These are phyloP conservation scores for Grapholita molesta DNA, from an alignment of 1,140 invertebrate species.

Conservation along the genomic window DNA sequence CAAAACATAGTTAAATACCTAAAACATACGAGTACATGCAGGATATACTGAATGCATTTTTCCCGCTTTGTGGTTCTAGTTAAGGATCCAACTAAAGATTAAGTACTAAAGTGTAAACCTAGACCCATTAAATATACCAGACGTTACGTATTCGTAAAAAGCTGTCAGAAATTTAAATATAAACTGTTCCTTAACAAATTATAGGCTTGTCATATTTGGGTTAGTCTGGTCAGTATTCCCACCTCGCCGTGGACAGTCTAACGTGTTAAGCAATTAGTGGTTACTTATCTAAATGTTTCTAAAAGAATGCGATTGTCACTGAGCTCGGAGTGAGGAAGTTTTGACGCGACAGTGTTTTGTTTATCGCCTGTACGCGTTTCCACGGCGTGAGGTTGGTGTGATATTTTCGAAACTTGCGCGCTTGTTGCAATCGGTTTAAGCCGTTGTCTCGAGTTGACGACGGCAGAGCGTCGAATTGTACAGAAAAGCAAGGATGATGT, in stretches of 20 bases:
- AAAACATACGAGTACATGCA: too few relatives aligned
- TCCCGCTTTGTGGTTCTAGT: too few relatives aligned
- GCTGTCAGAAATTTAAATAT: too few relatives aligned
- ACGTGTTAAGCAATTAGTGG: conserved; percentile 51
- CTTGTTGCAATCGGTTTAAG: background rate
- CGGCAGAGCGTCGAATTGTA: too few relatives aligned
- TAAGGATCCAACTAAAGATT: too few relatives aligned
- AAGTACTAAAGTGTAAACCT: too few relatives aligned
- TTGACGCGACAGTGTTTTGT: conserved; percentile 9
- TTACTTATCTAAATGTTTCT: conserved; percentile 18
- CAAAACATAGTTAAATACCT: too few relatives aligned
- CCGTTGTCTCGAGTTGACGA: too few relatives aligned
- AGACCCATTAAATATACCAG: too few relatives aligned
- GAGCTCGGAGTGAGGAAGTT: conserved; percentile 1
- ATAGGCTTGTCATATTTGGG: conserved; percentile 35
- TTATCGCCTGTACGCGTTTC: conserved; percentile 4
- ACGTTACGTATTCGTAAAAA: too few relatives aligned
- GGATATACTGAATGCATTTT: too few relatives aligned
- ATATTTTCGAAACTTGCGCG: background rate
- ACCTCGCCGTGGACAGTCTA: conserved; percentile 38
- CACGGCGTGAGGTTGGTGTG: background rate
- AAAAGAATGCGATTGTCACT: conserved; percentile 20
- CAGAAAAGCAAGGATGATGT: too few relatives aligned
- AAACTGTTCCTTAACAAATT: conserved; percentile 36
- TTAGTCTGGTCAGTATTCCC: conserved; percentile 40